Percentiles rank a stretch among this genome's conserved stretches.
phyloP scores from a whole-genome alignment of 2,888 invertebrate species.

The Chirona hameri region DNA sequence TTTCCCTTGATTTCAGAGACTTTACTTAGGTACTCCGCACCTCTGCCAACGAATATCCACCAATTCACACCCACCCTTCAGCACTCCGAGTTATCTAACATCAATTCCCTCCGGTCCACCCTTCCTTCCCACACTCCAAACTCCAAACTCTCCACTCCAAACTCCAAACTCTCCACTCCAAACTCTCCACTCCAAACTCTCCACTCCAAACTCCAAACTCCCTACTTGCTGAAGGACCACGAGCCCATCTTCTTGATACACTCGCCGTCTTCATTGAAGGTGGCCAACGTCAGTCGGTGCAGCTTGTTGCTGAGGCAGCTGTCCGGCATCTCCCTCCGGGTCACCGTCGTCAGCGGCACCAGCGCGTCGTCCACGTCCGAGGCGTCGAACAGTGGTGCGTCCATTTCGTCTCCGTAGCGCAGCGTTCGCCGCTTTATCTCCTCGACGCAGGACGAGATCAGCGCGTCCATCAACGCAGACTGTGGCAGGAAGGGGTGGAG shows the following conservation, averaged over 20 bases:
- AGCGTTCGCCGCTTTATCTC: conserved; percentile 59
- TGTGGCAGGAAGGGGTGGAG: conserved; percentile 40
- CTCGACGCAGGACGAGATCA: conserved; percentile 77
- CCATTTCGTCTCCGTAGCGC: conserved; percentile 40
- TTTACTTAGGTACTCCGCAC: no score
- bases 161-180: not conserved
- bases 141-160: not conserved
- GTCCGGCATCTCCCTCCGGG: conserved; percentile 55
- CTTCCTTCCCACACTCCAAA: not conserved
- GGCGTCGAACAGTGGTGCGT: conserved; percentile 44
- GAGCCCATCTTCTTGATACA: conserved; percentile 37
- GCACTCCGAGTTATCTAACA: no score
- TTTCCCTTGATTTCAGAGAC: no score
- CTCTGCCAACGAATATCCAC: no score
- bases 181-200: not conserved
- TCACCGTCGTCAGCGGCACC: conserved; percentile 42
- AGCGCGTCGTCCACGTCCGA: conserved; percentile 44
- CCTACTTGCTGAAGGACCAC: conserved; percentile 38
- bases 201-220: not conserved
- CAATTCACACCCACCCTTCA: no score
- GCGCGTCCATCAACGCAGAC: conserved; percentile 81
- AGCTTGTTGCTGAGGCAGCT: conserved; percentile 76
- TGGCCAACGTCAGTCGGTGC: conserved; percentile 77
- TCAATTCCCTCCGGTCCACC: not conserved
- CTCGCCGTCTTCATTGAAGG: conserved; percentile 78